Base-by-base conservation (phyloP, 2,113 vertebrate genomes). In the Accipiter virgatus region DNA sequence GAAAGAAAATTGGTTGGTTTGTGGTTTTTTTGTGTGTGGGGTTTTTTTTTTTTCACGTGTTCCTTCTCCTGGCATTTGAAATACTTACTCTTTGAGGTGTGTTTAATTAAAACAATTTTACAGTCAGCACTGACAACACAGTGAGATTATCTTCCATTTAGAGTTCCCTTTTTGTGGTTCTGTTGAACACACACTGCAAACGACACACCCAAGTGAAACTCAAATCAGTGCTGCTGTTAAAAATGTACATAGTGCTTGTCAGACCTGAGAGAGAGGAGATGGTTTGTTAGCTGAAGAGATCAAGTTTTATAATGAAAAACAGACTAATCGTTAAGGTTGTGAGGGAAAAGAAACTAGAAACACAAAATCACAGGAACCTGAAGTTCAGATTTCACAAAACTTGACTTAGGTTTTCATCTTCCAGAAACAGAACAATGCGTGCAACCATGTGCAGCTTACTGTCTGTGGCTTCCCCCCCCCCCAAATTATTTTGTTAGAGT, bases 391-490 rank as follows among this genome's bases (percentile, higher is more conserved):
- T 91, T 74, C 81, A 55, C 71, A 58, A 55, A 87, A 50, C 22
- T 66, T 66, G 20, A 77, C 19, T 74, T 70, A 32, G 11, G 23
- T 85, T 70, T 94, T 81, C 10, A 14, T 91, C 59, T 91, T 94
- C 34, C 16, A 45, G 65, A 74, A 81, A 45, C 4, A 71, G 52
- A 84, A 50, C 27, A 50, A 45, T n/a, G 11, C 43, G 50, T 90
- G 59, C 59, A 84, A 52, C 59, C 1, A 0, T 36, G 18, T 74
- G n/a, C 0, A 0, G 26, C 47, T 90, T 71, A 48, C 34, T n/a
- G 25, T 36, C 48, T 34, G 5, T 50, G 53, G 22, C 34, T 10
- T 61, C 36, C 75, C 3, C 2, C 10, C 16, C 7, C 16, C 7
- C 1, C 4, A 36, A 11, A 58, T 52, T 66, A 53, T 62, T 53